Evolutionary conservation across 2,888 invertebrate genomes (phyloP).

Genomic region (Caenorhabditis uteleia): DNA sequence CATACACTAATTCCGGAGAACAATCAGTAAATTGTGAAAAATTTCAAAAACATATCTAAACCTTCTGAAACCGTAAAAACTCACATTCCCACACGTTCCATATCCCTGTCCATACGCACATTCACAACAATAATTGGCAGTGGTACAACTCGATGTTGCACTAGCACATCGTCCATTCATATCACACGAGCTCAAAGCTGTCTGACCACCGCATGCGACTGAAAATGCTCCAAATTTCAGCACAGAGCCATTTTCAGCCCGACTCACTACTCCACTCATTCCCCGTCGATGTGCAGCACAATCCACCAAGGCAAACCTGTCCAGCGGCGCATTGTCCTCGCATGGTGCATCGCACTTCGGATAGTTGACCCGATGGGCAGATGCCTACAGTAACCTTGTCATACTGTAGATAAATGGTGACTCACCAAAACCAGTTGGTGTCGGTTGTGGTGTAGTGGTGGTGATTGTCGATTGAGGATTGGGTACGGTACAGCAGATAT

Average conservation of each 20-base stretch:
- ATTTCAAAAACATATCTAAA: no score
- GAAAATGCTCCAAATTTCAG: slow-evolving; percentile 10
- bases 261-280: slow-evolving; percentile 59
- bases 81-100: slow-evolving; percentile 60
- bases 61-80: background rate
- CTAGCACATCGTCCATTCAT: slow-evolving; percentile 43
- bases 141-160: slow-evolving; percentile 44
- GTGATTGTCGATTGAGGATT: slow-evolving; percentile 5
- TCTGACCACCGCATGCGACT: slow-evolving; percentile 65
- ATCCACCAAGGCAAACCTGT: slow-evolving; percentile 63
- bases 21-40: no score
- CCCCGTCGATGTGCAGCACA: slow-evolving; percentile 61
- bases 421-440: slow-evolving; percentile 30
- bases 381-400: slow-evolving; percentile 43
- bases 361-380: slow-evolving; percentile 61
- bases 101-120: slow-evolving; percentile 61
- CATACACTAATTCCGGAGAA: no score
- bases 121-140: slow-evolving; percentile 67
- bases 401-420: background rate
- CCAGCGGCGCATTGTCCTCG: slow-evolving; percentile 57
- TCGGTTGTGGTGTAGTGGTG: slow-evolving; percentile 18
- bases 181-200: slow-evolving; percentile 54
- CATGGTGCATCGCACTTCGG: slow-evolving; percentile 60
- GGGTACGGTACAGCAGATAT: slow-evolving; percentile 62
- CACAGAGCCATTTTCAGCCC: background rate